Evolutionary conservation across 2,888 invertebrate genomes (phyloP).

Genomic region (Congeria kusceri): DNA sequence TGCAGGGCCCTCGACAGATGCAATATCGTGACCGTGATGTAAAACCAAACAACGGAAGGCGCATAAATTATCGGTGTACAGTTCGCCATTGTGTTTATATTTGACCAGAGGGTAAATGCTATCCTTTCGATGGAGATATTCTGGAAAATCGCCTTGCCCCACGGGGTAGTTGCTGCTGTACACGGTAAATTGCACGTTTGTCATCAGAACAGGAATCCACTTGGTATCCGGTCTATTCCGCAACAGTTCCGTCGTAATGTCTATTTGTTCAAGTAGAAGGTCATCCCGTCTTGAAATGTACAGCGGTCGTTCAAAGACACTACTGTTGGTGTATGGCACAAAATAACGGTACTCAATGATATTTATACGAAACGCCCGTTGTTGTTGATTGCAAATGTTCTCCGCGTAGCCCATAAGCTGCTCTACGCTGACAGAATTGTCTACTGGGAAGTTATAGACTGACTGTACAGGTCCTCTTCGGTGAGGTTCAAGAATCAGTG

Average conservation of each 20-base stretch:
- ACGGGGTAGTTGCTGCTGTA: conserved; percentile 38
- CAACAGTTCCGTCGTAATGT: conserved; percentile 40
- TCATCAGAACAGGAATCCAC: conserved; percentile 59
- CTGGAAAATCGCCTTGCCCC: conserved; percentile 34
- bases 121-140: conserved; percentile 28
- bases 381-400: conserved; percentile 22
- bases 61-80: conserved; percentile 45
- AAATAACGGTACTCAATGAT: conserved; percentile 54
- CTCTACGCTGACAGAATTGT: conserved; percentile 20
- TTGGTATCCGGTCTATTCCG: too few relatives aligned
- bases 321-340: conserved; percentile 48
- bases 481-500: conserved; percentile 26
- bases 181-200: conserved; percentile 48
- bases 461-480: conserved; percentile 27
- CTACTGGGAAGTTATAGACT: conserved; percentile 32
- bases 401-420: conserved; percentile 18
- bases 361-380: conserved; percentile 43
- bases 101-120: too few relatives aligned
- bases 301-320: conserved; percentile 46
- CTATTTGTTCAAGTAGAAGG: conserved; percentile 42
- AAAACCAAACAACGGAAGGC: conserved; percentile 51
- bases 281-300: too few relatives aligned
- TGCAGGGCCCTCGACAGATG: conserved; percentile 29
- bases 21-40: conserved; percentile 34
- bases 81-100: conserved; percentile 28